Evolutionary conservation across 1,140 invertebrate species (phyloP), one percentile per base, ranked within the genome.

Genomic region (Lepidostoma basale): DNA sequence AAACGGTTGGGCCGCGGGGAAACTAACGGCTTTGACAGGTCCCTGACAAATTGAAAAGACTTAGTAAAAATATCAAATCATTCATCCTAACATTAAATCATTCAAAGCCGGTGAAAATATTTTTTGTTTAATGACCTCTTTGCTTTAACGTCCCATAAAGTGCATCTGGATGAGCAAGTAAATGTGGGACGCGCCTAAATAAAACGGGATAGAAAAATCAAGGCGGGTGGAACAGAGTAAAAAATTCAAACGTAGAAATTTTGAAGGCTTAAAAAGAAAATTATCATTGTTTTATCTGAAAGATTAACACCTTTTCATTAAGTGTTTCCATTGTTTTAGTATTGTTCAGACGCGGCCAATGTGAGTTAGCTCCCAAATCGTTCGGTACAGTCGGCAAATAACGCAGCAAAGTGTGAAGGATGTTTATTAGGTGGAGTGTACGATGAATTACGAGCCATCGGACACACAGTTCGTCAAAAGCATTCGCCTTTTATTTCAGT

Each of bases 111-210:
- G 30, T 28, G 26, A 54, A 54, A 54, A 28, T 54, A 26, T 54
- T 30, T 30, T 54, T 30, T 33, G 49, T 16, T 14, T 16, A 30
- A 2, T 54, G 23, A 54, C 26, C 49, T 16, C n/a, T 49, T 30
- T 28, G 14, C 49, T 54, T 30, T 28, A 54, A 16, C 9, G n/a
- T 14, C 20, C 14, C 12, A 23, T 54, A n/a, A 14, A 18, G 16
- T 14, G 1, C 49, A 54, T 26, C 49, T 54, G 49, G 49, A 54
- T 16, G 10, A 54, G 25, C 26, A 54, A 23, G 49, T 23, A 54
- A 54, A 54, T 54, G 49, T 54, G 49, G 49, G 49, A 54, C 49
- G 49, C 49, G 28, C 49, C 49, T 54, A 54, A 54, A 54, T 54
- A 33, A 54, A 14, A 54, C 25, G 49, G 16, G 14, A 30, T 54